These are phyloP conservation scores for Enteromius treurensis DNA, from an alignment of 2,797 vertebrate genomes.

Conservation along the genomic window DNA sequence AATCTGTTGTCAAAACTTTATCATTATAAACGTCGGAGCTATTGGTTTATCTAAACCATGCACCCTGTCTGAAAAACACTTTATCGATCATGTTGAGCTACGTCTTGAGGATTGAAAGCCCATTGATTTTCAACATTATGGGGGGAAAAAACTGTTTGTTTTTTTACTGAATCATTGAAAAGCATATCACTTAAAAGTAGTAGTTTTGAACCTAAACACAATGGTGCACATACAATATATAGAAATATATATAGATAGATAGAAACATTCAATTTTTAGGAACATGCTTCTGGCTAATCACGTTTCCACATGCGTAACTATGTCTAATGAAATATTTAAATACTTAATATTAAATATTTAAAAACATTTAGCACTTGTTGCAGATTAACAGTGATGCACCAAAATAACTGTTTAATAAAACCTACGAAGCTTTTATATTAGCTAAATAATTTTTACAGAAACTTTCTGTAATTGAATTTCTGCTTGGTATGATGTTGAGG, in stretches of 20 bases:
- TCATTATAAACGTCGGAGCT: not conserved
- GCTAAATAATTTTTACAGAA: not conserved
- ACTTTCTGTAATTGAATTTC: not conserved
- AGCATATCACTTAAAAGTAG: not conserved
- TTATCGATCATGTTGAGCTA: not conserved
- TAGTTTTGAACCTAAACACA: not conserved
- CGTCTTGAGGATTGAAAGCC: not conserved
- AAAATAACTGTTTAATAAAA: not conserved
- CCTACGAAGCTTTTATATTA: not conserved
- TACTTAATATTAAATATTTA: too few relatives aligned
- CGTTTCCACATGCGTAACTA: not conserved
- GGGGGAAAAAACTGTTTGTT: not conserved
- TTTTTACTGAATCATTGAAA: not conserved
- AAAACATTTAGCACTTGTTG: not conserved
- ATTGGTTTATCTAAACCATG: not conserved
- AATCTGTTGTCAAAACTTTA: not conserved
- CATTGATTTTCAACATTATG: not conserved
- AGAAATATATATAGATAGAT: not conserved
- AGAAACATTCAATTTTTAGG: too few relatives aligned
- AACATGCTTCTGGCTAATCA: not conserved
- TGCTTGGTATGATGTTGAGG: not conserved
- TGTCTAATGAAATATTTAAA: not conserved
- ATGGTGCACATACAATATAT: not conserved
- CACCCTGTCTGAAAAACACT: not conserved
- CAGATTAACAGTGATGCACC: not conserved